Evolutionary conservation across 2,113 vertebrate genomes (phyloP).

Genomic region (Psammodynastes pulverulentus): DNA sequence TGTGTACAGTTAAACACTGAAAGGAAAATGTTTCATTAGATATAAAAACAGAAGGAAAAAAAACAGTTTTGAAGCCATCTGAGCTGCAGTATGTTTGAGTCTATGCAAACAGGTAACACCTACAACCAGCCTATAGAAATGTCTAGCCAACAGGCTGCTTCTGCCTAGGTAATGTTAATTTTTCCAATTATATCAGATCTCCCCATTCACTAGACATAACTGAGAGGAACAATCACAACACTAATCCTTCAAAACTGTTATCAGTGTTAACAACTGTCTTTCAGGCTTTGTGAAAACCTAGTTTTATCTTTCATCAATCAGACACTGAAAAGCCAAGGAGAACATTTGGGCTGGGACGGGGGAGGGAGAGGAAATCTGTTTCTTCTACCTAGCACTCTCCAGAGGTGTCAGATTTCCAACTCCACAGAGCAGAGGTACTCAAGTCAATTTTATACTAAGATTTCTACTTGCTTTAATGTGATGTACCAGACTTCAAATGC

Average conservation of each 20-base stretch:
- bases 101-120: neutral
- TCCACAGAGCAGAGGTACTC: neutral
- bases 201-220: conserved; percentile 14
- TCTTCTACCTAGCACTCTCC: neutral
- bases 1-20: neutral
- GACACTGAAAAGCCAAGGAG: conserved; percentile 5
- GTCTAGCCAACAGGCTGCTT: conserved; percentile 15
- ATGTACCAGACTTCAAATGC: neutral
- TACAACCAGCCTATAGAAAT: neutral
- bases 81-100: neutral
- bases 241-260: conserved; percentile 24
- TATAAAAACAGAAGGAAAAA: neutral
- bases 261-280: conserved; percentile 18
- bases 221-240: conserved; percentile 4
- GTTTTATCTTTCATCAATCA: neutral
- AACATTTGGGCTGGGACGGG: neutral
- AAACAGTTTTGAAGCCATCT: neutral
- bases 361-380: neutral
- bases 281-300: conserved; percentile 2
- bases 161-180: neutral
- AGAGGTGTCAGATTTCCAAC: neutral
- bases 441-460: neutral
- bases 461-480: neutral
- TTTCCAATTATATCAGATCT: conserved; percentile 6
- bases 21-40: neutral